Base-by-base conservation (phyloP, 53 echinoderm and acorn worm genomes). In the Luidia sarsii region DNA sequence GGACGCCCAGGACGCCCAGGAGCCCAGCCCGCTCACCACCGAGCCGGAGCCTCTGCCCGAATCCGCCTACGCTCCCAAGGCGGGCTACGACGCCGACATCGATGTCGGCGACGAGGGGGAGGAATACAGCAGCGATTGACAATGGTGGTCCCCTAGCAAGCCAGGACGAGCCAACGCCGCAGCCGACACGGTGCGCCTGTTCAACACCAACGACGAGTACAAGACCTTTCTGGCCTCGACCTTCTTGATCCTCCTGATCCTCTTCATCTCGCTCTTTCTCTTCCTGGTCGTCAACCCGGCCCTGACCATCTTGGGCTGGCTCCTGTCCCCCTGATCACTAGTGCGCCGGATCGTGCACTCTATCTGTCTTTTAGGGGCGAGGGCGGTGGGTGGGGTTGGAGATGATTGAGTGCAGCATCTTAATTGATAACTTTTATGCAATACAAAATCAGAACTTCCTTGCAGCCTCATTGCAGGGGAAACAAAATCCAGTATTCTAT, bases 91-190 rank as follows among this genome's bases (percentile, higher is more conserved):
- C 46, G 46, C 46, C 46, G 46, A 8, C 8, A 10, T 15, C 15
- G 46, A 8, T 10, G 46, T 46, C 46, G 46, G 46, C 46, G 8
- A 46, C 46, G 46, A 46, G 15, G 46, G 15, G 7, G 54, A n/a
- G n/a, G n/a, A n/a, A n/a, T n/a, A n/a, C n/a, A n/a, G n/a, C n/a
- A n/a, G n/a, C n/a, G n/a, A n/a, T n/a, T 77, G 45, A 33, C 30
- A 16, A 16, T 41, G 18, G 77, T 61, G 77, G 77, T 45, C 48
- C 77, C 77, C 77, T 77, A 77, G 61, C 32, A 43, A 10, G 2
- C 75, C 2, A 29, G 3, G 7, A 27, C 57, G 19, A 57, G 55
- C 72, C 72, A 38, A 72, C 55, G 4, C 18, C 13, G 7, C 18
- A 4, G 13, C 63, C 63, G 50, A 72, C 4, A 25, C 2, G 22